Percentiles rank a stretch among this genome's conserved stretches.
Evolutionary conservation across 2,797 vertebrate species (phyloP).

Genomic region (Sebastes umbrosus): DNA sequence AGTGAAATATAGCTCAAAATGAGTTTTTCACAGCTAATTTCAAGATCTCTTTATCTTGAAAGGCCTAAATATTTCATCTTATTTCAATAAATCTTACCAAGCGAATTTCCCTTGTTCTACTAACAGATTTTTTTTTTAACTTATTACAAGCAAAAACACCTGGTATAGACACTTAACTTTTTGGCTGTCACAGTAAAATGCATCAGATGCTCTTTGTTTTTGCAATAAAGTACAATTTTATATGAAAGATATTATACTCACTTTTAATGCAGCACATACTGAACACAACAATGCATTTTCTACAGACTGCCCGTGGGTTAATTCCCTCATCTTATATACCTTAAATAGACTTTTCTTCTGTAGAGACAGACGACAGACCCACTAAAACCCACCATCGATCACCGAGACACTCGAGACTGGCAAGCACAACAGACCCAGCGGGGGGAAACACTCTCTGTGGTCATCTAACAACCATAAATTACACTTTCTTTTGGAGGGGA

Average conservation of each 20-base stretch:
- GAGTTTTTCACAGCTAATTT: not conserved
- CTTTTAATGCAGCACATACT: not conserved
- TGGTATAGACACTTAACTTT: not conserved
- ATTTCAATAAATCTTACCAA: too few species aligned
- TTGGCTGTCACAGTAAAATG: not conserved
- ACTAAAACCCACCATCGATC: conserved; percentile 53
- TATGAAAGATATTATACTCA: not conserved
- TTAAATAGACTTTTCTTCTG: conserved; percentile 21
- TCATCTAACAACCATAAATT: conserved; percentile 55
- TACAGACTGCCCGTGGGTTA: not conserved
- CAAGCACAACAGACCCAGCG: conserved; percentile 22
- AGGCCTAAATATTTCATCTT: not conserved
- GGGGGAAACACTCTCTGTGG: conserved; percentile 33
- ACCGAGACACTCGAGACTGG: conserved; percentile 17
- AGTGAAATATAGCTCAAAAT: not conserved
- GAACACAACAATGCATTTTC: not conserved
- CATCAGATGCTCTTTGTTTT: not conserved
- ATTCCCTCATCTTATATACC: not conserved
- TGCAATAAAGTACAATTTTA: not conserved
- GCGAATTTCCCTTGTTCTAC: too few species aligned
- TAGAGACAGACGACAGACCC: conserved; percentile 39
- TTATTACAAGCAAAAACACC: not conserved
- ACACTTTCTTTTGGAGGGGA: conserved; percentile 20
- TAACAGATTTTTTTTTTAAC: not conserved
- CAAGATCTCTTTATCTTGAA: not conserved